Evolutionary conservation across 2,113 vertebrate genomes (phyloP).

Genomic region (Labeo catla): DNA sequence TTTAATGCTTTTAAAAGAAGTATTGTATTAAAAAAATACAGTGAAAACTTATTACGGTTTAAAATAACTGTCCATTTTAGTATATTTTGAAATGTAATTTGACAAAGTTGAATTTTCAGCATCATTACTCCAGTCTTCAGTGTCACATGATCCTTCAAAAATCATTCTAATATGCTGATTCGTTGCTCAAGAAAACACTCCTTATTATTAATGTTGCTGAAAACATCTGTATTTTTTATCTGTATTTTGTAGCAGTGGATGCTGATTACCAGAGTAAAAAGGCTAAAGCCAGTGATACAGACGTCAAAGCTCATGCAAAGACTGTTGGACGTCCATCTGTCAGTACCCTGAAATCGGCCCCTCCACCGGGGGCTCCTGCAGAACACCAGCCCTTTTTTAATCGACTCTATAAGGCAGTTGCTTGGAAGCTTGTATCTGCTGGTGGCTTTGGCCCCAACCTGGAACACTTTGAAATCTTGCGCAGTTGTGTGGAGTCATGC

Average conservation of each 20-base stretch:
- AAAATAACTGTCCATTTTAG: not conserved
- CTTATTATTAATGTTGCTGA: not conserved
- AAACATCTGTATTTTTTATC: constrained; percentile 11
- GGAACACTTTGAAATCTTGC: constrained; percentile 91
- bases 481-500: constrained; percentile 87
- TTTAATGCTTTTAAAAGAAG: not conserved
- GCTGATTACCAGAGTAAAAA: constrained; percentile 67
- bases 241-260: constrained; percentile 60
- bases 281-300: constrained; percentile 63
- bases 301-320: constrained; percentile 50
- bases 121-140: not conserved
- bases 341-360: constrained; percentile 65
- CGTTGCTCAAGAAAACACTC: not conserved
- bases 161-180: not conserved
- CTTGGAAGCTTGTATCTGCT: constrained; percentile 95
- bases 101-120: not conserved
- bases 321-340: not conserved
- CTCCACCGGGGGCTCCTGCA: constrained; percentile 75
- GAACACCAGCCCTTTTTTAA: constrained; percentile 96
- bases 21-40: not conserved
- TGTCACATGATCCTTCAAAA: not conserved
- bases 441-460: constrained; percentile 91
- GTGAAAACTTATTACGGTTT: not conserved
- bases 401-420: constrained; percentile 94
- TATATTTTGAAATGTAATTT: not conserved